phyloP scores from a whole-genome alignment of 1,140 invertebrate species.

The Palaemon carinicauda region DNA sequence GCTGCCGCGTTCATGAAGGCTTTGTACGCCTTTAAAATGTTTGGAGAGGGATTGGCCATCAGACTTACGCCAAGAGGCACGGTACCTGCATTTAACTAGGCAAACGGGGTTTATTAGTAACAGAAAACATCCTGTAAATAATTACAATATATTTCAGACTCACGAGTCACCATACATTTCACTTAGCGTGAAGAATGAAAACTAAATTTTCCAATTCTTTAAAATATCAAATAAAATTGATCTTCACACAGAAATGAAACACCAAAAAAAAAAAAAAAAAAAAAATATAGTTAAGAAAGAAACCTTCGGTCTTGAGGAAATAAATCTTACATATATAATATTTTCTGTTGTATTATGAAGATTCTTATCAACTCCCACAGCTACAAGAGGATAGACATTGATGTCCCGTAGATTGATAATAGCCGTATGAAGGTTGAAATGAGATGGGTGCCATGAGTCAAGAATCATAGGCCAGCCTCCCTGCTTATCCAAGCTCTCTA shows the following conservation, averaged over 20 bases:
- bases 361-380: constrained; percentile 67
- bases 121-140: background rate
- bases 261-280: background rate
- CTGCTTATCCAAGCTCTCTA: constrained; percentile 60
- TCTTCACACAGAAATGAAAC: too few relatives aligned
- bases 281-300: constrained; percentile 57
- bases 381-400: constrained; percentile 68
- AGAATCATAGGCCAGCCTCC: constrained; percentile 68
- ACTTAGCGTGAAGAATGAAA: too few relatives aligned
- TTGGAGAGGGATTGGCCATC: background rate
- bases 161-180: too few relatives aligned
- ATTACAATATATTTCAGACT: background rate
- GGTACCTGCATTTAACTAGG: background rate
- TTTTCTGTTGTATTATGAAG: constrained; percentile 67
- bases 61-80: background rate
- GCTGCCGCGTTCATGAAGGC: constrained; percentile 81
- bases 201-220: background rate
- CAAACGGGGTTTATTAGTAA: too few relatives aligned
- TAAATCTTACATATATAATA: constrained; percentile 64
- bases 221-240: too few relatives aligned
- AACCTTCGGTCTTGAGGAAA: constrained; percentile 62
- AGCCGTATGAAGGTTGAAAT: constrained; percentile 64
- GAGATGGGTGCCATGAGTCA: constrained; percentile 61
- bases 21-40: constrained; percentile 76
- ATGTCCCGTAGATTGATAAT: constrained; percentile 66